phyloP scores from a whole-genome alignment of 2,113 vertebrate species.

The Ammodramus savannarum region DNA sequence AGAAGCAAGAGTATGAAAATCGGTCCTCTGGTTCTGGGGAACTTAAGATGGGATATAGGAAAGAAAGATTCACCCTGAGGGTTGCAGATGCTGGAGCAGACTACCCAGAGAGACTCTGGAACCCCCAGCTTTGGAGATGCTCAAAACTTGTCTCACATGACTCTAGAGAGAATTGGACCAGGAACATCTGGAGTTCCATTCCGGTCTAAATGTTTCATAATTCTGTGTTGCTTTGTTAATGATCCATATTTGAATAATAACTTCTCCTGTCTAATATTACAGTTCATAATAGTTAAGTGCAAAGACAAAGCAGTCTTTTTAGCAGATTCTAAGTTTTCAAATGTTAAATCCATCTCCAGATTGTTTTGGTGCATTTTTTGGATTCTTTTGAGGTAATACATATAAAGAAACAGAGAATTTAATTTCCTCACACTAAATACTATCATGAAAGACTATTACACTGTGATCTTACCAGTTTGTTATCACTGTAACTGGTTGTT shows the following conservation, averaged over 20 bases:
- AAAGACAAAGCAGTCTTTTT: neutral
- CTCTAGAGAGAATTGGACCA: neutral
- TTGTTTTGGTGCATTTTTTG: neutral
- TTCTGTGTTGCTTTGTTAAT: neutral
- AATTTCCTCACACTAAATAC: neutral
- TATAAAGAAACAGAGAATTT: neutral
- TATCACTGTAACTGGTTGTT: neutral
- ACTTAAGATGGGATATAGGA: neutral
- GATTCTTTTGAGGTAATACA: neutral
- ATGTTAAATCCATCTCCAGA: neutral
- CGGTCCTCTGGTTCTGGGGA: neutral
- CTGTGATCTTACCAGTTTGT: neutral
- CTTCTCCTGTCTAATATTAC: neutral
- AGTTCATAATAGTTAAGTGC: neutral
- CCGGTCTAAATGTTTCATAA: neutral
- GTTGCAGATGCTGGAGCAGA: neutral
- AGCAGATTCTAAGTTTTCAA: neutral
- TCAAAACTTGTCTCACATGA: neutral
- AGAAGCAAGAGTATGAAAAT: neutral
- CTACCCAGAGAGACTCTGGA: neutral
- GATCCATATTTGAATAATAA: neutral
- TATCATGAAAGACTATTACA: neutral
- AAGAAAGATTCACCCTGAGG: neutral
- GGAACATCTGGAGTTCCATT: neutral
- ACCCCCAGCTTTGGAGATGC: neutral